phyloP scores from a whole-genome alignment of 2,888 invertebrate genomes.

The Eristalis arbustorum region DNA sequence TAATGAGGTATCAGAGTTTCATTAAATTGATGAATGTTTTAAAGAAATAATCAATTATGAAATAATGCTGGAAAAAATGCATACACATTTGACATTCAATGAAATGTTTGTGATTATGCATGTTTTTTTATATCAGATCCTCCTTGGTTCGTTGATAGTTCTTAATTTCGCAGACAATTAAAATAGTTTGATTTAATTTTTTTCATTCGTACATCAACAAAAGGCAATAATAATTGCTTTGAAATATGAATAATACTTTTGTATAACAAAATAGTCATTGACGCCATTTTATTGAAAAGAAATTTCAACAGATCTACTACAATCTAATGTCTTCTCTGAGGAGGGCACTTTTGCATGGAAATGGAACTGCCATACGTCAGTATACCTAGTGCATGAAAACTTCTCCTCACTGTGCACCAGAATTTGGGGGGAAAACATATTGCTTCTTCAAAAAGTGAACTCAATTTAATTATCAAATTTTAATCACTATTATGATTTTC shows the following conservation, averaged over 20 bases:
- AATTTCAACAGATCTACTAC: constrained; percentile 35
- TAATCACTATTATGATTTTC: constrained; percentile 48
- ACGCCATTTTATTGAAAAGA: constrained; percentile 19
- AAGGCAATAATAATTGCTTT: no score
- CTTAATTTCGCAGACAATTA: no score
- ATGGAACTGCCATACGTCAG: constrained; percentile 59
- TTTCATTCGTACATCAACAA: no score
- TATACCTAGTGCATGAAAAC: constrained; percentile 51
- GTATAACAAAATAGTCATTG: not conserved
- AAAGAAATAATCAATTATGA: no score
- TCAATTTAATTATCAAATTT: constrained; percentile 23
- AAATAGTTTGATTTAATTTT: no score
- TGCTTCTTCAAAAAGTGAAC: constrained; percentile 45
- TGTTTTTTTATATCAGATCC: no score
- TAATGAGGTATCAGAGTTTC: not conserved
- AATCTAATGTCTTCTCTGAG: constrained; percentile 40
- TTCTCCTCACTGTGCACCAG: constrained; percentile 39
- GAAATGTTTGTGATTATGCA: no score
- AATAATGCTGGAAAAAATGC: no score
- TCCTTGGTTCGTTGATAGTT: no score
- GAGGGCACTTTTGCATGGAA: constrained; percentile 12
- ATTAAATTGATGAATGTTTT: no score
- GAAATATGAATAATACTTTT: no score
- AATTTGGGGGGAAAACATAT: constrained; percentile 59
- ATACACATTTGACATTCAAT: no score